phyloP scores from a whole-genome alignment of 2,113 vertebrate species.

The Corynorhinus townsendii region DNA sequence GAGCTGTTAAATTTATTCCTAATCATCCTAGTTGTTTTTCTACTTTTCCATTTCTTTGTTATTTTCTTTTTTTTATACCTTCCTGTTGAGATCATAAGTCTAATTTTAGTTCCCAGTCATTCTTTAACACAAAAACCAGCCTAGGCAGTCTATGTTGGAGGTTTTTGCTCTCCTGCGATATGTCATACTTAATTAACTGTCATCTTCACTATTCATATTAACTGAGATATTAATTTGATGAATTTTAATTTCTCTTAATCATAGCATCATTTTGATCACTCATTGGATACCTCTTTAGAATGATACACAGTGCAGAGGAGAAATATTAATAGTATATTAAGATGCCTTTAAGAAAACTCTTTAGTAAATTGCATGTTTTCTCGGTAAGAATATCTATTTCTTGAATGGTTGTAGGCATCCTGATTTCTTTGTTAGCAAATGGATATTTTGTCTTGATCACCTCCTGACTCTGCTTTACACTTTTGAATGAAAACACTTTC shows the following conservation, averaged over 20 bases:
- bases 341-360: neutral
- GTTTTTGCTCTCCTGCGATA: constrained; percentile 62
- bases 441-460: constrained; percentile 63
- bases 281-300: constrained; percentile 52
- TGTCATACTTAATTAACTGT: constrained; percentile 75
- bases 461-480: constrained; percentile 58
- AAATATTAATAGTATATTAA: constrained; percentile 64
- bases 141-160: constrained; percentile 39
- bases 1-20: neutral
- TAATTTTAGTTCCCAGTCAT: constrained; percentile 54
- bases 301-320: constrained; percentile 39
- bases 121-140: constrained; percentile 36
- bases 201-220: constrained; percentile 70
- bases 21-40: constrained; percentile 17
- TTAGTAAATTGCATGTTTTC: constrained; percentile 54
- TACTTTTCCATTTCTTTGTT: constrained; percentile 2
- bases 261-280: constrained; percentile 65
- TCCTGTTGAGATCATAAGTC: neutral
- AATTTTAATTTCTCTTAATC: constrained; percentile 78
- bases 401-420: constrained; percentile 39
- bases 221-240: constrained; percentile 68
- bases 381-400: constrained; percentile 50
- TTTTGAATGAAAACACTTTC: constrained; percentile 58
- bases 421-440: constrained; percentile 56
- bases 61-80: constrained; percentile 33